Evolutionary conservation across 2,113 vertebrate species (phyloP).

Genomic region (Progne subis): DNA sequence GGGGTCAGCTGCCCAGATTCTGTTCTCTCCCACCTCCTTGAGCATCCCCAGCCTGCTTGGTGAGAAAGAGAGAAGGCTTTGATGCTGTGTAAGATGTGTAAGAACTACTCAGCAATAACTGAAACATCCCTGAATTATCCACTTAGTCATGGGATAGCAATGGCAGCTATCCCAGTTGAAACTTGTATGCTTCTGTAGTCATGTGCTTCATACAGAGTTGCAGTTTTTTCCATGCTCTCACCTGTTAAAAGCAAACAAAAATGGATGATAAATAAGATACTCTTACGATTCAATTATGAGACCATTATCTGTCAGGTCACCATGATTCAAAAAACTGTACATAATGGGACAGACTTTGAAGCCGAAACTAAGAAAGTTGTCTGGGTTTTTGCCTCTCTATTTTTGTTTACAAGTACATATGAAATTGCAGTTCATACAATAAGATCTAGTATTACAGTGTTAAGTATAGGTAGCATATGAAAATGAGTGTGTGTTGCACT

Average conservation of each 20-base stretch:
- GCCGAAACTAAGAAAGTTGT: neutral
- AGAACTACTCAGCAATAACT: neutral
- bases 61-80: neutral
- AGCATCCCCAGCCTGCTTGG: neutral
- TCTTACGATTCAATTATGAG: neutral
- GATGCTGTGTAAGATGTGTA: too few species aligned
- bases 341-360: neutral
- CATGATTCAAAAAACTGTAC: neutral
- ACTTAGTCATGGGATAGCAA: neutral
- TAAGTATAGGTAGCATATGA: neutral
- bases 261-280: neutral
- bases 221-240: neutral
- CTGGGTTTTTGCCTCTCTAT: rapidly evolving
- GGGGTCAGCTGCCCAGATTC: neutral
- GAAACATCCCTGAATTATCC: neutral
- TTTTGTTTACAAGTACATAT: neutral
- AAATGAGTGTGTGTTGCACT: neutral
- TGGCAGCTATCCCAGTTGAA: neutral
- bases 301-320: neutral
- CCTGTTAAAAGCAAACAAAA: neutral
- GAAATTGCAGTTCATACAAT: neutral
- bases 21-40: neutral
- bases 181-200: rapidly evolving
- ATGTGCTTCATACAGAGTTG: neutral
- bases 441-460: neutral